A percentile compares a stretch with the other conserved stretches of the same genome.
phyloP scores from a whole-genome alignment of 37 sponge, comb jelly and placozoan genomes.

The Agelas oroides region DNA sequence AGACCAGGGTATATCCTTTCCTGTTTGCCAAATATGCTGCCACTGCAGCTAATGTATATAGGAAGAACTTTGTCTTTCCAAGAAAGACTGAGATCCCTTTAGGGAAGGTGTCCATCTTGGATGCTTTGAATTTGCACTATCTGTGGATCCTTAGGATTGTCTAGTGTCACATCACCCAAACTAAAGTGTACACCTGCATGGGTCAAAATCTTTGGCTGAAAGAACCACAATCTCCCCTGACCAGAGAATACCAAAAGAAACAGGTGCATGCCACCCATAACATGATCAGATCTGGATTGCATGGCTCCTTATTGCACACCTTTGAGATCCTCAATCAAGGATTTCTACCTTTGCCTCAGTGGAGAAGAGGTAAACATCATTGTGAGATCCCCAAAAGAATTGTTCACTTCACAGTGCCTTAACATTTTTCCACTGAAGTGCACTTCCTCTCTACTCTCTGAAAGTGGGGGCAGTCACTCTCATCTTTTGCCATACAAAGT shows the following conservation, averaged over 20 bases:
- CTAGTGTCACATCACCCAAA: constrained; percentile 22
- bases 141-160: constrained; percentile 17
- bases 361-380: too few relatives aligned
- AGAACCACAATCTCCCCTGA: too few relatives aligned
- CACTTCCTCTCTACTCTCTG: too few relatives aligned
- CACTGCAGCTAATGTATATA: constrained; percentile 37
- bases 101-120: constrained; percentile 57
- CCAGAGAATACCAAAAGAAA: too few relatives aligned
- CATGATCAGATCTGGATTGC: constrained; percentile 7
- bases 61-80: constrained; percentile 21
- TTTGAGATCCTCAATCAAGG: too few relatives aligned
- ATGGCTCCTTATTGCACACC: not conserved
- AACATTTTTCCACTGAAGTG: too few relatives aligned
- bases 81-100: constrained; percentile 29
- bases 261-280: constrained; percentile 62
- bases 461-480: too few relatives aligned
- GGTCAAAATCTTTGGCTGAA: constrained; percentile 4
- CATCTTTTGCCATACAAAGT: too few relatives aligned
- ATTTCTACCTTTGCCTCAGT: too few relatives aligned
- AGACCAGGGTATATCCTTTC: constrained; percentile 21
- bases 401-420: too few relatives aligned
- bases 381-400: too few relatives aligned
- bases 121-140: constrained; percentile 47
- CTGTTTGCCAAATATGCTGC: constrained; percentile 30
- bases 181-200: not conserved